Conservation (phyloP, 2,797 vertebrate species). For the Galagoides demidoff region DNA sequence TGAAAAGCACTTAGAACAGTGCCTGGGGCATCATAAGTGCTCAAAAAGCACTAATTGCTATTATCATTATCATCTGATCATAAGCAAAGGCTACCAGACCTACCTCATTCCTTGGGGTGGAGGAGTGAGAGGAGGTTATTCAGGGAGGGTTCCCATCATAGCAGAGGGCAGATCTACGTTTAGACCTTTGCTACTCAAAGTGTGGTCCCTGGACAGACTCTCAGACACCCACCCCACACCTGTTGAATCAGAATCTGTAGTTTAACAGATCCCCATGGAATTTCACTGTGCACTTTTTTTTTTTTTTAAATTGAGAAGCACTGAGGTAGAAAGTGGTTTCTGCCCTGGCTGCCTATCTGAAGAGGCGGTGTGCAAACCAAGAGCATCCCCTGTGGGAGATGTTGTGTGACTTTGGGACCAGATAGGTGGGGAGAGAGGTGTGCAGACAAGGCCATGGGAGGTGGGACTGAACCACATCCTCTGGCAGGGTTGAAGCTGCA, state of each 20-base stretch:
- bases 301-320: not conserved
- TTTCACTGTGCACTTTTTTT: not conserved
- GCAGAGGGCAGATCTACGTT: not conserved
- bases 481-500: not conserved
- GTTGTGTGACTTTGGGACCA: not conserved
- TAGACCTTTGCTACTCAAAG: not conserved
- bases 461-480: not conserved
- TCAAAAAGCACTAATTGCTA: not conserved
- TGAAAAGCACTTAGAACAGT: not conserved
- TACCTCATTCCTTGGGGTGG: not conserved
- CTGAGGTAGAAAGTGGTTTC: not conserved
- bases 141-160: not conserved
- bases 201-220: not conserved
- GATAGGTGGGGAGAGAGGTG: not conserved
- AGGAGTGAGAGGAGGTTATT: not conserved
- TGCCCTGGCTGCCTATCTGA: too few relatives aligned
- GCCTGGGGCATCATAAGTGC: not conserved
- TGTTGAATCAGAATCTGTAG: not conserved
- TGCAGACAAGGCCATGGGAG: fast-evolving
- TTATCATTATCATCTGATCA: not conserved
- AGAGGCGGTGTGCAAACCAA: not conserved
- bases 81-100: not conserved
- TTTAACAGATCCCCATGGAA: slow-evolving; percentile 1
- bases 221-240: not conserved
- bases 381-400: not conserved